These are phyloP conservation scores for Varanus komodoensis DNA, from an alignment of 2,113 vertebrate genomes.

Conservation along the genomic window DNA sequence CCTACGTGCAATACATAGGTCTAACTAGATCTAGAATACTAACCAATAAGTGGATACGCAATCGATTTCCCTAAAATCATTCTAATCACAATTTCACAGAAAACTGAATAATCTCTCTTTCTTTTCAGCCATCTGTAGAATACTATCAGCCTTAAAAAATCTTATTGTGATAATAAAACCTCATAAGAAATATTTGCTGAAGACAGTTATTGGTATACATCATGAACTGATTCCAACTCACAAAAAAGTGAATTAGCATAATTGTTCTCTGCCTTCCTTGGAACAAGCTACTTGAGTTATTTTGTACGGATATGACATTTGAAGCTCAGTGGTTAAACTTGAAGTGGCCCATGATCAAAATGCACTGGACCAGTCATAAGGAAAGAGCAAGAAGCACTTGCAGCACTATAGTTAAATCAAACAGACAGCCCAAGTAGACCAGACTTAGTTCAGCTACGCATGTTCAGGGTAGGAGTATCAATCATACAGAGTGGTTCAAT, in stretches of 20 bases:
- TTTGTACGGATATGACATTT: not conserved
- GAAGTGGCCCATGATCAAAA: not conserved
- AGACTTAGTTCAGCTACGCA: not conserved
- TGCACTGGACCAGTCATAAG: not conserved
- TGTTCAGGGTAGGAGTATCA: not conserved
- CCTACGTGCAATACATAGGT: too few species aligned
- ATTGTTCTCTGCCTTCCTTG: not conserved
- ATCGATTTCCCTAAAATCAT: not conserved
- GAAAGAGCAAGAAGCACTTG: not conserved
- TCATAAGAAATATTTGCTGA: not conserved
- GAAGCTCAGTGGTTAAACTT: not conserved
- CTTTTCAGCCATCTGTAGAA: not conserved
- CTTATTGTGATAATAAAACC: not conserved
- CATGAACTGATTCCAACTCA: too few species aligned
- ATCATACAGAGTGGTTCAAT: not conserved
- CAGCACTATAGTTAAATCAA: not conserved
- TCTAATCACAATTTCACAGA: not conserved
- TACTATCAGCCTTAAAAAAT: not conserved
- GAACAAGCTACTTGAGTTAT: not conserved
- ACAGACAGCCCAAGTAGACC: not conserved
- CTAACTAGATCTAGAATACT: too few species aligned
- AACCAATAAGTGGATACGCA: not conserved
- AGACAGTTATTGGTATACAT: too few species aligned
- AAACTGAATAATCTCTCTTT: not conserved
- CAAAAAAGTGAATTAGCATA: too few species aligned